A percentile compares a stretch with the other conserved stretches of the same genome.
Conservation (phyloP, 2,797 vertebrate genomes). For the Diplodus puntazzo region DNA sequence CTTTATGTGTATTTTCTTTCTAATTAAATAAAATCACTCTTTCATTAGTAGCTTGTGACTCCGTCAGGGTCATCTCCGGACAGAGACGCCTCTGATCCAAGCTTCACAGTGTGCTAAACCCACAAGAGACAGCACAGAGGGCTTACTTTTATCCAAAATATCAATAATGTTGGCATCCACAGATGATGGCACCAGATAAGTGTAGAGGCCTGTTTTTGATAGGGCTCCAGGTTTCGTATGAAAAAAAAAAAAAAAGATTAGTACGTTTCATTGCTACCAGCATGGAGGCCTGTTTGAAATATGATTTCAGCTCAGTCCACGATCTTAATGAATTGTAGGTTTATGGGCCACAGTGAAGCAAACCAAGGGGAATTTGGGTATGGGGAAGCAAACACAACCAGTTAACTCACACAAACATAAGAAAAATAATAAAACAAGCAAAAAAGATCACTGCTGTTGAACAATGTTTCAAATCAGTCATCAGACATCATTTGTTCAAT, state of each 20-base stretch:
- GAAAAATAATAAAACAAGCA: neutral
- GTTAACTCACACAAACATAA: neutral
- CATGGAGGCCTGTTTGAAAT: constrained; percentile 4
- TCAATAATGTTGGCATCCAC: constrained; percentile 60
- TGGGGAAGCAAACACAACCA: neutral
- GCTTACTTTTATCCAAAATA: constrained; percentile 67
- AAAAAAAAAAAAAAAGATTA: constrained; percentile 4
- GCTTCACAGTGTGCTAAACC: constrained; percentile 62
- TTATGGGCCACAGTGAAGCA: neutral
- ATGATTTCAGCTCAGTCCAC: neutral
- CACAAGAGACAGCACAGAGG: constrained; percentile 52
- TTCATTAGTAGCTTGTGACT: constrained; percentile 34
- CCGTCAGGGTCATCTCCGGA: constrained; percentile 45
- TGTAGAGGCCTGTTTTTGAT: constrained; percentile 41
- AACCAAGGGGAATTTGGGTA: neutral
- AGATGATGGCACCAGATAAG: constrained; percentile 57
- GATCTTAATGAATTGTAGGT: neutral
- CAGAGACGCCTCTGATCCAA: constrained; percentile 59
- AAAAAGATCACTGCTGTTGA: neutral
- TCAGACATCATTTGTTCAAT: neutral
- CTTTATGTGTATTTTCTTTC: constrained; percentile 19
- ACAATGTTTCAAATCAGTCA: neutral
- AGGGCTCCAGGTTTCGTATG: constrained; percentile 42
- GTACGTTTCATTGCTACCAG: constrained; percentile 16
- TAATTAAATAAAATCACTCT: constrained; percentile 40